Conservation (phyloP, 37 sponge, comb jelly and placozoan species). For the Cliona cf. orientalis region DNA sequence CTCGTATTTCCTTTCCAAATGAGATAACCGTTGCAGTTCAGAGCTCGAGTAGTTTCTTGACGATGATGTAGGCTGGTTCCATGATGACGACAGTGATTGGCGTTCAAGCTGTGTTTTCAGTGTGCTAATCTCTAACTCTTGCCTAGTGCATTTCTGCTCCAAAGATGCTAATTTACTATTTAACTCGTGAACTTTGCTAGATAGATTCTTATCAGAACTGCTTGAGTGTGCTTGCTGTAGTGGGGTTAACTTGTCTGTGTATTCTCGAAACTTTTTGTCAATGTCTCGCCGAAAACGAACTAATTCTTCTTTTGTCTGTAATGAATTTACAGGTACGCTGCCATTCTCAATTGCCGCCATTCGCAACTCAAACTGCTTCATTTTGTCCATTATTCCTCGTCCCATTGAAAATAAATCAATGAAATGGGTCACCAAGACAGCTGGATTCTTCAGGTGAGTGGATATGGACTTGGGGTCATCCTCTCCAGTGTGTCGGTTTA, state of each 20-base stretch:
- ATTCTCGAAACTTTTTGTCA: not conserved
- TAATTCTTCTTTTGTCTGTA: not conserved
- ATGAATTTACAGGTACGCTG: not conserved
- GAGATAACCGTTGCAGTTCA: not conserved
- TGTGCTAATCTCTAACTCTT: not conserved
- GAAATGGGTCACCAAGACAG: not conserved
- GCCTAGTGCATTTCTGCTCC: not conserved
- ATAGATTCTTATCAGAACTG: not conserved
- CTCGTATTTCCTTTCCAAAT: constrained; percentile 52
- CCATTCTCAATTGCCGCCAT: not conserved
- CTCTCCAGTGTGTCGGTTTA: not conserved
- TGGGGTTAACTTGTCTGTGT: not conserved
- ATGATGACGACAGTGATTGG: not conserved
- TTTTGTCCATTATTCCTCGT: not conserved
- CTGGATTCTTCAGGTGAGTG: not conserved
- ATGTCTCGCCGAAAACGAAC: not conserved
- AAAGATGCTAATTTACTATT: not conserved
- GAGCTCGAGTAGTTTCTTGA: not conserved
- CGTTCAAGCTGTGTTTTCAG: constrained; percentile 18
- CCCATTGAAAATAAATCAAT: not conserved
- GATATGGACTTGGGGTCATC: not conserved
- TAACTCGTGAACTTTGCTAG: not conserved
- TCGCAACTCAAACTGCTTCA: not conserved
- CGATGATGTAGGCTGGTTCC: not conserved
- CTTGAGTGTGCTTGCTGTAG: not conserved